Base-by-base conservation (phyloP, 1,140 invertebrate genomes). In the Vanessa tameamea region DNA sequence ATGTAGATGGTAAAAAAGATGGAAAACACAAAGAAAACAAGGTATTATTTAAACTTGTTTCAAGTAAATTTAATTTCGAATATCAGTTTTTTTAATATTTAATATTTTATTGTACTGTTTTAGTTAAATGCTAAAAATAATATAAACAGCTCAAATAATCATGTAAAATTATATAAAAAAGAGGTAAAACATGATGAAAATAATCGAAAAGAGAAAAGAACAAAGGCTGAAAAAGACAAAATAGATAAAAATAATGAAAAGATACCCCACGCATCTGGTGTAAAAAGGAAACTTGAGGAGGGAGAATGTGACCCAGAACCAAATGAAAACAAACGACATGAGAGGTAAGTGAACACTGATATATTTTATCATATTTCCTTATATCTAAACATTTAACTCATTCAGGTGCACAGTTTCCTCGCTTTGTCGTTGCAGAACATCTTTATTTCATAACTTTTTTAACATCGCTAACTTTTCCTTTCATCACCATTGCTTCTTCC, bases 261-360 rank as follows among this genome's bases (percentile, higher is more conserved):
- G 76, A 70, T 55, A 73, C 83, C 88, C 68, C 89, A 91, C 48
- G 69, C 87, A 8, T 90, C 90, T 12, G 91, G 90, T 37, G 78
- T 90, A 8, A 93, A 93, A 64, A 87, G 93, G 79, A 93, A 93
- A 76, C 73, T 94, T 16, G 93, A 94, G 78, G 93, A 94, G 71
- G 93, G 93, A 3, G 93, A 94, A 85, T 93, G 93, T 79, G 92
- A 93, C 70, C 91, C 89, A 50, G 93, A 93, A 47, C 78, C 87
- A 3, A 88, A 71, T 68, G 92, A 93, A 69, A 93, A 90, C 71
- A 93, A 93, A 88, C 82, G 90, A 14, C 90, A 93, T 43, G 90
- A 93, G 75, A 91, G 91, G 91, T 93, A 89, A 85, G 66, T 31
- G 13, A 74, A 65, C 37, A 66, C 73, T 20, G 4, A n/a, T 43